These are phyloP conservation scores for Phoeniculus purpureus DNA, from an alignment of 2,797 vertebrate species.

Conservation along the genomic window DNA sequence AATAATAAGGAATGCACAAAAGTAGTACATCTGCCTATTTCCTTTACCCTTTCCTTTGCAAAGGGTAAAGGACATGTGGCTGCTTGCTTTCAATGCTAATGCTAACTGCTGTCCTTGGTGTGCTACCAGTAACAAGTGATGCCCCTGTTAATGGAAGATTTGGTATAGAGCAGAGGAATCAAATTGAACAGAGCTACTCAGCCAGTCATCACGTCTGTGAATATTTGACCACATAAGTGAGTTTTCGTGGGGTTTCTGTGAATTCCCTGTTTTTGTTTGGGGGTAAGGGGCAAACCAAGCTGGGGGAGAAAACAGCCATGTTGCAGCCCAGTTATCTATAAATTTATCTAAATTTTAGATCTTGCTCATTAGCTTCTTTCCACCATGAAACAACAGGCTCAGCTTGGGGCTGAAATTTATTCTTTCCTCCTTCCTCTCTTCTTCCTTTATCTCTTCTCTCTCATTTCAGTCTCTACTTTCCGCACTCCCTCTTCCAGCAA, in stretches of 20 bases:
- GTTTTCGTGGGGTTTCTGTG: no score
- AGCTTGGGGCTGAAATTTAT: not conserved
- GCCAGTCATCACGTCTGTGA: not conserved
- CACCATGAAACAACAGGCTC: not conserved
- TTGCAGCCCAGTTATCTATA: not conserved
- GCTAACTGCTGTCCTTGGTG: not conserved
- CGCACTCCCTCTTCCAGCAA: not conserved
- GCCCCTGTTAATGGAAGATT: accelerated
- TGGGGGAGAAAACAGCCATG: not conserved
- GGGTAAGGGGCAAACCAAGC: not conserved
- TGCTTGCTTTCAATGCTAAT: not conserved
- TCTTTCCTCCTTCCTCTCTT: not conserved
- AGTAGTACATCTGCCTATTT: not conserved
- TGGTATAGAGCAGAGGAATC: not conserved
- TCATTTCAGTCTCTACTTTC: not conserved
- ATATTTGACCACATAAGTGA: not conserved
- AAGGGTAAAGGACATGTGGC: not conserved
- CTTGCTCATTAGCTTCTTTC: not conserved
- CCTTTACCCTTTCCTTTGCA: not conserved
- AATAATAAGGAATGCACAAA: not conserved
- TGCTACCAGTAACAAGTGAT: not conserved
- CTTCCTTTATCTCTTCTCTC: no score
- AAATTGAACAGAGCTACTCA: not conserved
- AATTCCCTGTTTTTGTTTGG: no score
- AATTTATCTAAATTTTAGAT: not conserved